A percentile compares a stretch with the other conserved stretches of the same genome.
Evolutionary conservation across 1,140 invertebrate genomes (phyloP).

Genomic region (Scaptomyza pallida): DNA sequence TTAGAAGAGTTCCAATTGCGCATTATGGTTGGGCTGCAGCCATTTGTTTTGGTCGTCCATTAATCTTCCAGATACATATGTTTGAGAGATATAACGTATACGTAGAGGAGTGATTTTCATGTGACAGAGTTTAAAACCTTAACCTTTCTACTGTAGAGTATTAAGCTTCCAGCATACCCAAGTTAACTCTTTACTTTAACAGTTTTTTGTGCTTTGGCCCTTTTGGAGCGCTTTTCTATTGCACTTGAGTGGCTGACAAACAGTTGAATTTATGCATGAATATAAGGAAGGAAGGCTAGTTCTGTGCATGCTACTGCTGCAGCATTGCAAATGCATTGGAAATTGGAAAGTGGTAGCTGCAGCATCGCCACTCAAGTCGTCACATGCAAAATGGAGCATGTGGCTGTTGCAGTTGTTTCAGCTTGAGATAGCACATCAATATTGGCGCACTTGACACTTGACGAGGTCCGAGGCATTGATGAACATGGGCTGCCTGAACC

Average conservation of each 20-base stretch:
- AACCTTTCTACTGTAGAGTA: neutral
- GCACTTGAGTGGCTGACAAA: slow-evolving; percentile 52
- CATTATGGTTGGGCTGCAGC: slow-evolving; percentile 17
- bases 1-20: no score
- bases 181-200: neutral
- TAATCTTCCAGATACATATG: slow-evolving; percentile 58
- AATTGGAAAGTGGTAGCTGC: slow-evolving; percentile 47
- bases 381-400: slow-evolving; percentile 71
- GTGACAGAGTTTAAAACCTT: no score
- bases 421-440: slow-evolving; percentile 73
- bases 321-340: slow-evolving; percentile 71
- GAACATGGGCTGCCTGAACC: slow-evolving; percentile 44
- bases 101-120: no score
- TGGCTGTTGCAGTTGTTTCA: no score
- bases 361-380: slow-evolving; percentile 26
- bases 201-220: neutral
- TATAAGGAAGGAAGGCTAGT: slow-evolving; percentile 33
- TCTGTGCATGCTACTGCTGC: slow-evolving; percentile 15
- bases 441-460: slow-evolving; percentile 74
- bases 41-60: slow-evolving; percentile 68
- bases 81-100: no score
- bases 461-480: slow-evolving; percentile 51
- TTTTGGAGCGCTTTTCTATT: slow-evolving; percentile 23
- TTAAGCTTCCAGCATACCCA: neutral
- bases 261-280: slow-evolving; percentile 79